phyloP scores from a whole-genome alignment of 2,113 vertebrate species.

The Brachionichthys hirsutus region DNA sequence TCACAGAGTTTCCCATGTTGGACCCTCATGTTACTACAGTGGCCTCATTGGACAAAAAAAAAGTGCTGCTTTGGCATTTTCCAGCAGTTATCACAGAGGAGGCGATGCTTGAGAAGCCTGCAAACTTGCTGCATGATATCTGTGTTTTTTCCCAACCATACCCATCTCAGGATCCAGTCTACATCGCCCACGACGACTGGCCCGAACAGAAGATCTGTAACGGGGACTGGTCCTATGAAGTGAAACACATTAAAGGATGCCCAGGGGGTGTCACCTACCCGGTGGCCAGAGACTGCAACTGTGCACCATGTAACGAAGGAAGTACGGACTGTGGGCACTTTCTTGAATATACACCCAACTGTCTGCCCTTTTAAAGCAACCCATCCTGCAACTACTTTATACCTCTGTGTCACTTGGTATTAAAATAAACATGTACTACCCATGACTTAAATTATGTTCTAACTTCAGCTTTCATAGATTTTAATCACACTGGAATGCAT shows the following conservation, averaged over 20 bases:
- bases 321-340: conserved; percentile 81
- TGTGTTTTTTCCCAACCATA: neutral
- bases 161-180: conserved; percentile 78
- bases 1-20: too few species aligned
- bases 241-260: conserved; percentile 82
- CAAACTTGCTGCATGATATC: too few species aligned
- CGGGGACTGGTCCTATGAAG: conserved; percentile 83
- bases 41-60: too few species aligned
- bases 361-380: conserved; percentile 51
- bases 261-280: conserved; percentile 80
- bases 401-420: neutral
- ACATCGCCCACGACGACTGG: conserved; percentile 49
- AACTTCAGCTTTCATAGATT: too few species aligned
- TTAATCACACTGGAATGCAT: too few species aligned
- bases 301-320: conserved; percentile 76
- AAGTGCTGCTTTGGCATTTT: too few species aligned
- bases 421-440: conserved; percentile 38
- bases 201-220: conserved; percentile 79
- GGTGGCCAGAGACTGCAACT: conserved; percentile 84
- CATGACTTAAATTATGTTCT: neutral
- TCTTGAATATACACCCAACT: conserved; percentile 76
- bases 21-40: too few species aligned
- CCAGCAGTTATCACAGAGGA: too few species aligned
- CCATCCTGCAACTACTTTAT: neutral
- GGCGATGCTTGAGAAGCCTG: too few species aligned